A percentile compares a stretch with the other conserved stretches of the same genome.
Evolutionary conservation across 37 sponge, comb jelly and placozoan genomes (phyloP).

Genomic region (Amphimedon queenslandica): DNA sequence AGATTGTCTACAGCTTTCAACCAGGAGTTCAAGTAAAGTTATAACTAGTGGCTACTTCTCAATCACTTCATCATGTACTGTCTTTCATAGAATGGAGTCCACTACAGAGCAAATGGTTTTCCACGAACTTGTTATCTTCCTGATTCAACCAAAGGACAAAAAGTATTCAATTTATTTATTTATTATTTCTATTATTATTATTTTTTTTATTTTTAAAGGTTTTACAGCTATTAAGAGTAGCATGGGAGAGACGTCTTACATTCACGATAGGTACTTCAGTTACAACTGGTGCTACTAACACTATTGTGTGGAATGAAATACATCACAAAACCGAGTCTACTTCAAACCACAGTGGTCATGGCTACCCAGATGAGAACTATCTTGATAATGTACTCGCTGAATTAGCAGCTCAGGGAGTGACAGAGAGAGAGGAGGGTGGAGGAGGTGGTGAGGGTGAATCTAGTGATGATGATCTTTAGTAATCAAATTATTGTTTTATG

Average conservation of each 20-base stretch:
- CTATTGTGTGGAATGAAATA: conserved; percentile 98
- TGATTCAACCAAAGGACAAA: conserved; percentile 74
- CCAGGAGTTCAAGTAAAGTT: conserved; percentile 56
- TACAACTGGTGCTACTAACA: conserved; percentile 80
- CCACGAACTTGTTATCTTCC: conserved; percentile 94
- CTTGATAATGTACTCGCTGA: conserved; percentile 85
- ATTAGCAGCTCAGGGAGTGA: conserved; percentile 90
- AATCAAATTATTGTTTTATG: neutral
- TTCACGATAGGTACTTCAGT: conserved; percentile 95
- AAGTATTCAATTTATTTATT: conserved; percentile 23
- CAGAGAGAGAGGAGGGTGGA: conserved; percentile 26
- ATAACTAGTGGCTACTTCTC: neutral
- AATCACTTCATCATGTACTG: neutral
- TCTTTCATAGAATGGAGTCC: conserved; percentile 50
- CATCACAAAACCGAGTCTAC: conserved; percentile 94
- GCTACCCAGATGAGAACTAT: conserved; percentile 96
- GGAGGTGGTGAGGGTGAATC: neutral
- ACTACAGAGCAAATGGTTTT: conserved; percentile 73
- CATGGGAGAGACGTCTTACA: conserved; percentile 90
- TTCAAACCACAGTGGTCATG: conserved; percentile 77
- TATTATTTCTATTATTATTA: neutral
- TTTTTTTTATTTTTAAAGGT: conserved; percentile 26
- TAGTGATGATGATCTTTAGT: neutral
- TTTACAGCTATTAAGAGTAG: conserved; percentile 76
- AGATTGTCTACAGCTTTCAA: conserved; percentile 78